Evolutionary conservation across 2,888 invertebrate genomes (phyloP).

Genomic region (Sclerodermus sp.): DNA sequence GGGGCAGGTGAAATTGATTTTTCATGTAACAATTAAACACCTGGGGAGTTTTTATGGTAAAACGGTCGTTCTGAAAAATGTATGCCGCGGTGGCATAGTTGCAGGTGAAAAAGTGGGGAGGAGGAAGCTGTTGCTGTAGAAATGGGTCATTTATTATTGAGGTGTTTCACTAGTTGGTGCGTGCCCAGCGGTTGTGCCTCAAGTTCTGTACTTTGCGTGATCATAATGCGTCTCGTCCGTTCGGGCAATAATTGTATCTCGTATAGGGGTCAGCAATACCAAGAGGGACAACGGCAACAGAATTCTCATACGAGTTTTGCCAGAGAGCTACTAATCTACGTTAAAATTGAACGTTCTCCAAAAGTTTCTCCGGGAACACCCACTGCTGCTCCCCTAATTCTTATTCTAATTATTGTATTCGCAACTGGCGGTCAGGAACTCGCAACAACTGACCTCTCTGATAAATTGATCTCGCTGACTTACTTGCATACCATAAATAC

Average conservation of each 20-base stretch:
- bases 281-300: conserved; percentile 19
- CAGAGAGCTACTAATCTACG: conserved; percentile 14
- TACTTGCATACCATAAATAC: too few relatives aligned
- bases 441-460: too few relatives aligned
- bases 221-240: conserved; percentile 29
- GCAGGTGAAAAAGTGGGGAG: too few relatives aligned
- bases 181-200: conserved; percentile 34
- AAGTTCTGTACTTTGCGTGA: conserved; percentile 32
- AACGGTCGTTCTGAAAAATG: not conserved
- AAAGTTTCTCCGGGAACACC: too few relatives aligned
- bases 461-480: too few relatives aligned
- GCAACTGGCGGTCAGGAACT: too few relatives aligned
- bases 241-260: conserved; percentile 32
- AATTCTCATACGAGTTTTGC: not conserved
- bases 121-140: not conserved
- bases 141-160: conserved; percentile 25
- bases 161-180: conserved; percentile 27
- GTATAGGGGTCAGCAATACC: conserved; percentile 22
- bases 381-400: too few relatives aligned
- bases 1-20: too few relatives aligned
- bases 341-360: conserved; percentile 3
- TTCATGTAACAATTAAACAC: too few relatives aligned
- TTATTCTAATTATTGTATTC: too few relatives aligned
- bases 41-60: too few relatives aligned
- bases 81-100: too few relatives aligned